A percentile compares a stretch with the other conserved stretches of the same genome.
Conservation (phyloP, 30 jellyfish, hydroid and myxozoan species). For the Pelagia noctiluca region DNA sequence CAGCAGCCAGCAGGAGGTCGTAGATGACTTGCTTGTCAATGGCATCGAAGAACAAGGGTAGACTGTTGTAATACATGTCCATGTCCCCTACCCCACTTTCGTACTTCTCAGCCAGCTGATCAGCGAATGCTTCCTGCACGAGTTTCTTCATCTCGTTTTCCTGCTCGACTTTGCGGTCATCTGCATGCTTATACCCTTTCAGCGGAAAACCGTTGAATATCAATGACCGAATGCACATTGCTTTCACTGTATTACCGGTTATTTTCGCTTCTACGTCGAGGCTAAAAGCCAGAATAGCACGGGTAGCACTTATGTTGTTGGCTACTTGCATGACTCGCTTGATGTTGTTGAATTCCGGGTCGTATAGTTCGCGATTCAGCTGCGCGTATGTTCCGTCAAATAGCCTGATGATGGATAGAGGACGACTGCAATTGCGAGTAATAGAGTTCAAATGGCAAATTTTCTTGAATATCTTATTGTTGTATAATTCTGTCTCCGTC, state of each 20-base stretch:
- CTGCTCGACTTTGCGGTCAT: conserved; percentile 83
- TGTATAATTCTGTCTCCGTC: conserved; percentile 64
- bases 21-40: conserved; percentile 87
- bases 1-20: conserved; percentile 94
- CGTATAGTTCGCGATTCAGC: conserved; percentile 54
- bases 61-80: conserved; percentile 72
- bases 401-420: conserved; percentile 77
- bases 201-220: conserved; percentile 89
- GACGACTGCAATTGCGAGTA: conserved; percentile 71
- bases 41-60: conserved; percentile 88
- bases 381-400: conserved; percentile 83
- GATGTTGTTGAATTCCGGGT: conserved; percentile 71
- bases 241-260: conserved; percentile 22
- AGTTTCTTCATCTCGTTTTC: conserved; percentile 24
- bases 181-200: conserved; percentile 79
- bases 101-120: conserved; percentile 61
- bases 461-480: conserved; percentile 27
- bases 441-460: conserved; percentile 60
- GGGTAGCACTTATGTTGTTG: conserved; percentile 63
- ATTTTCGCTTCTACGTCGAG: conserved; percentile 67
- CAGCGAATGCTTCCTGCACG: conserved; percentile 77
- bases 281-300: conserved; percentile 82
- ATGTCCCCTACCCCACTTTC: conserved; percentile 75
- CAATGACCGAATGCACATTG: conserved; percentile 81
- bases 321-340: conserved; percentile 61